Evolutionary conservation across 2,113 vertebrate species (phyloP).

Genomic region (Ellobius talpinus): DNA sequence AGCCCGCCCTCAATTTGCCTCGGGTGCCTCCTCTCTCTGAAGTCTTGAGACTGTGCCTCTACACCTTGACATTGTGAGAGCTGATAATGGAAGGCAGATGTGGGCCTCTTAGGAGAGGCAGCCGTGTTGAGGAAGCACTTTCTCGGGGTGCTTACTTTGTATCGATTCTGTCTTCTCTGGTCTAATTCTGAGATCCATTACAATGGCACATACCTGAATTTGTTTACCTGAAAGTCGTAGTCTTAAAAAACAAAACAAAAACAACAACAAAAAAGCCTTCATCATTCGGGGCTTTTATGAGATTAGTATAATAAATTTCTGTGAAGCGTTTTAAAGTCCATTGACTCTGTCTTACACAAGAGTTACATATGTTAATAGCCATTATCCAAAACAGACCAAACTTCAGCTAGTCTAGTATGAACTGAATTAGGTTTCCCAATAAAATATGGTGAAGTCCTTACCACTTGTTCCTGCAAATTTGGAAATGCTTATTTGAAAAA

Average conservation of each 20-base stretch:
- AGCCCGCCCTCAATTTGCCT: not conserved
- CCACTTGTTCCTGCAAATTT: not conserved
- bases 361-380: conserved; percentile 5
- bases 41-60: not conserved
- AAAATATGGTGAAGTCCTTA: not conserved
- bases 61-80: not conserved
- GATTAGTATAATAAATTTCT: conserved; percentile 14
- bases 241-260: not conserved
- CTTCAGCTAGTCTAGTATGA: not conserved
- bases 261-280: not conserved
- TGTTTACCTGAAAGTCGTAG: conserved; percentile 29
- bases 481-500: not conserved
- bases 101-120: not conserved
- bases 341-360: not conserved
- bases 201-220: not conserved
- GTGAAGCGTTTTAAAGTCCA: not conserved
- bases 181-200: not conserved
- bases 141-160: not conserved
- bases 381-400: not conserved
- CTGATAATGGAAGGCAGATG: not conserved
- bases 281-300: not conserved
- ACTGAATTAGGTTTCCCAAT: not conserved
- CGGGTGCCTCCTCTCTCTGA: conserved; percentile 6
- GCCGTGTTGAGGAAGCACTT: not conserved
- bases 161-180: not conserved